phyloP scores from a whole-genome alignment of 2,113 vertebrate species.

The Oreocharis arfaki region DNA sequence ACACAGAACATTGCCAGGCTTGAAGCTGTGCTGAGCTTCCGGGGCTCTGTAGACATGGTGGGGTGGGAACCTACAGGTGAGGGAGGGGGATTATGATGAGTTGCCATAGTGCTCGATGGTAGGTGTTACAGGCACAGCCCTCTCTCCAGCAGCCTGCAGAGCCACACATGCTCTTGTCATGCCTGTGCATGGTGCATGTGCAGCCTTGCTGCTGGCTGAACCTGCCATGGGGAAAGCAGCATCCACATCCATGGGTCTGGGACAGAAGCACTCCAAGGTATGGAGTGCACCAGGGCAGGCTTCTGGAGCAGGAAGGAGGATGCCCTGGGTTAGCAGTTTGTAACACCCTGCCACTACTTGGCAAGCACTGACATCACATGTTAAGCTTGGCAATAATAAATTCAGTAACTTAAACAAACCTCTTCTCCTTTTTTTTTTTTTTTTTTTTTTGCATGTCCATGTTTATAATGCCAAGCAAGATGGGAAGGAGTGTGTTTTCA shows the following conservation, averaged over 20 bases:
- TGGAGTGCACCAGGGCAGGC: too few relatives aligned
- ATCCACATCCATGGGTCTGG: background rate
- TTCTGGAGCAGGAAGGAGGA: background rate
- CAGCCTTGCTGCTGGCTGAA: background rate
- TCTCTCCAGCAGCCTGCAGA: background rate
- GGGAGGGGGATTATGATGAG: background rate
- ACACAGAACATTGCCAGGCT: background rate
- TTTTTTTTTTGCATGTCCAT: too few relatives aligned
- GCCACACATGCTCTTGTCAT: too few relatives aligned
- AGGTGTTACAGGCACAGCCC: too few relatives aligned
- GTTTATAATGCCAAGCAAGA: fast-evolving
- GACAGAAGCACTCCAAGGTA: background rate
- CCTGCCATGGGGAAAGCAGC: background rate
- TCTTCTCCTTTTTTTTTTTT: background rate
- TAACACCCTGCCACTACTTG: background rate
- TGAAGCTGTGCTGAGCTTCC: background rate
- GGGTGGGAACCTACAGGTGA: background rate
- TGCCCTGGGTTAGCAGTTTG: background rate
- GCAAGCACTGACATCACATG: background rate
- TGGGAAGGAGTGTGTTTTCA: background rate
- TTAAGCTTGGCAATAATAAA: background rate
- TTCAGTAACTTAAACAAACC: background rate
- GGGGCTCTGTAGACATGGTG: background rate
- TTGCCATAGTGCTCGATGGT: background rate
- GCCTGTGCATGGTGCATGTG: too few relatives aligned